Evolutionary conservation across 2,888 invertebrate species (phyloP).

Genomic region (Ctenicera cuprea): DNA sequence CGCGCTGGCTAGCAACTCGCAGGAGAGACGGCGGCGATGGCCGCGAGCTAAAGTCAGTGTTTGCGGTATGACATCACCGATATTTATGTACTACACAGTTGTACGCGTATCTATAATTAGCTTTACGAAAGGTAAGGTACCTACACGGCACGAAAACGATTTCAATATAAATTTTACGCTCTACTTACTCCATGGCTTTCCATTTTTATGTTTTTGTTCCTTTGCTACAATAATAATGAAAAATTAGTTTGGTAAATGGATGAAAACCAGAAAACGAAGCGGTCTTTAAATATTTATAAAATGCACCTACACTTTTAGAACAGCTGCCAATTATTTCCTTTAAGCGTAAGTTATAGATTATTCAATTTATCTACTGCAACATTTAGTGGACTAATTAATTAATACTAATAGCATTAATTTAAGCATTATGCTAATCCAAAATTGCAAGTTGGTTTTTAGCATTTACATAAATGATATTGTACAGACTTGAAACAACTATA

Average conservation of each 20-base stretch:
- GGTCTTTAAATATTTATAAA: conserved; percentile 1
- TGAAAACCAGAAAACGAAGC: background rate
- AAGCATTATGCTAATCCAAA: too few species aligned
- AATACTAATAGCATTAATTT: too few species aligned
- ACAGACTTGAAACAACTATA: too few species aligned
- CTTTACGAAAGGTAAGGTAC: conserved; percentile 51
- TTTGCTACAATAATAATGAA: background rate
- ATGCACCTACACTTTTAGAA: background rate
- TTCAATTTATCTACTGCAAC: too few species aligned
- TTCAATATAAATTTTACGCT: conserved; percentile 26
- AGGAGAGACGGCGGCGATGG: conserved; percentile 46
- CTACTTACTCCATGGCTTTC: background rate
- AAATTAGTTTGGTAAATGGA: background rate
- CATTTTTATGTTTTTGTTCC: background rate
- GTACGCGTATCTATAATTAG: conserved; percentile 54
- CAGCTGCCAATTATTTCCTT: background rate
- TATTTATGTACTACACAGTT: conserved; percentile 52
- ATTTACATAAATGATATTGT: too few species aligned
- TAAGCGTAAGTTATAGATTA: too few species aligned
- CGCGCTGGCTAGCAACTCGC: conserved; percentile 11
- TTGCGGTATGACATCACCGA: conserved; percentile 56
- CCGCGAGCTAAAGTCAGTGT: conserved; percentile 49
- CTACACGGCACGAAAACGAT: conserved; percentile 38
- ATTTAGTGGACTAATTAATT: too few species aligned
- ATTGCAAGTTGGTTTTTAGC: too few species aligned